These are phyloP conservation scores for Chromoteleia sp. DNA, from an alignment of 2,888 invertebrate species.

Conservation along the genomic window DNA sequence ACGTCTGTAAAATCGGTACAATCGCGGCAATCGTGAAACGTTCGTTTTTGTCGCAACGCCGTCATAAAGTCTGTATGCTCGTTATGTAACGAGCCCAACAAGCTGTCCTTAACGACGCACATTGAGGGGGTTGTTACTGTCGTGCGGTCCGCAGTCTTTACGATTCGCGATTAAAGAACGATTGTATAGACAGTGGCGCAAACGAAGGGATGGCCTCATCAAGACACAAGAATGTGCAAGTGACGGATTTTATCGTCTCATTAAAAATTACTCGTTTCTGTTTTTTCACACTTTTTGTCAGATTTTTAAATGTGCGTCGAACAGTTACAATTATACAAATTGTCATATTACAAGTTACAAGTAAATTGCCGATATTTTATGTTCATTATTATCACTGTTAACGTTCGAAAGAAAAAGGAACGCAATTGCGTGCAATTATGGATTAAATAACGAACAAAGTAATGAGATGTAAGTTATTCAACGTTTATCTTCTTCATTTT, in stretches of 20 bases:
- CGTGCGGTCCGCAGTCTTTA: constrained; percentile 64
- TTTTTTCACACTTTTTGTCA: constrained; percentile 21
- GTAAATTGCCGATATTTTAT: no score
- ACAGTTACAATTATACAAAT: no score
- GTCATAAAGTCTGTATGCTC: constrained; percentile 63
- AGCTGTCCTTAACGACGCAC: constrained; percentile 68
- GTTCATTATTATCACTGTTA: no score
- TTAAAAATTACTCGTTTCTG: constrained; percentile 35
- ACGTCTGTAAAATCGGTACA: constrained; percentile 66
- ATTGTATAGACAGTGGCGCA: constrained; percentile 64
- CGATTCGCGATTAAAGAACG: constrained; percentile 68
- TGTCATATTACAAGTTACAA: no score
- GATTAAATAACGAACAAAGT: no score
- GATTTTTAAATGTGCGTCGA: no score
- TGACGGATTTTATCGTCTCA: constrained; percentile 60
- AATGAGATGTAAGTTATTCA: no score
- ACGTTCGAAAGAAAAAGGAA: no score
- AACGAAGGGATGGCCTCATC: constrained; percentile 57
- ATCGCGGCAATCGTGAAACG: constrained; percentile 51
- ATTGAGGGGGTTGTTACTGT: constrained; percentile 66
- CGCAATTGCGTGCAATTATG: no score
- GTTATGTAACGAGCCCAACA: constrained; percentile 70
- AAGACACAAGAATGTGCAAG: constrained; percentile 37
- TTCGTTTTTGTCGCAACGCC: constrained; percentile 62
- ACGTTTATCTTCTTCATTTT: no score